A percentile compares a stretch with the other conserved stretches of the same genome.
Conservation (phyloP, 1,140 invertebrate species). For the Cydia splendana region DNA sequence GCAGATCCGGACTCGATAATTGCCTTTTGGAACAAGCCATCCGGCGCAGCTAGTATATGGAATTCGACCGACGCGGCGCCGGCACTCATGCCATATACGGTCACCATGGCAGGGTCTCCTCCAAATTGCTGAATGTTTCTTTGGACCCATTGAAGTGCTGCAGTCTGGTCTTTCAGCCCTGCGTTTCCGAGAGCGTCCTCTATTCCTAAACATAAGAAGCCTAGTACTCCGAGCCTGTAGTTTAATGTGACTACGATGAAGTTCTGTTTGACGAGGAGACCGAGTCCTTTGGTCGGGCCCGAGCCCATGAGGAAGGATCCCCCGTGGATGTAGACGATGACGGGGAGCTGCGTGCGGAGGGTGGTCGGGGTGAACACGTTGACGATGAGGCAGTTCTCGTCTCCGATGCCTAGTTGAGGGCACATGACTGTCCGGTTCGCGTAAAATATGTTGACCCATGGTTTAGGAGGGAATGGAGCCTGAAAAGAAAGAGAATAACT, state of each 20-base stretch:
- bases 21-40: conserved; percentile 81
- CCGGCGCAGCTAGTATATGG: conserved; percentile 52
- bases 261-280: conserved; percentile 74
- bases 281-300: conserved; percentile 66
- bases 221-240: conserved; percentile 77
- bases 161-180: conserved; percentile 79
- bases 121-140: conserved; percentile 79
- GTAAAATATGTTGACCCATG: conserved; percentile 73
- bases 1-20: conserved; percentile 83
- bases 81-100: conserved; percentile 69
- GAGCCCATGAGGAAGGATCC: conserved; percentile 81
- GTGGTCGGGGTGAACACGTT: conserved; percentile 85
- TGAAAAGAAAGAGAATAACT: conserved; percentile 43
- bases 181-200: conserved; percentile 64
- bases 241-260: conserved; percentile 78
- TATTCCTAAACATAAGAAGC: conserved; percentile 81
- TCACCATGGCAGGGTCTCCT: conserved; percentile 69
- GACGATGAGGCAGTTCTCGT: conserved; percentile 89
- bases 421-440: conserved; percentile 54
- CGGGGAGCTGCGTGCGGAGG: conserved; percentile 57
- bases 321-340: conserved; percentile 84
- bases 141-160: conserved; percentile 80
- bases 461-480: conserved; percentile 73
- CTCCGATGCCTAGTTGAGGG: conserved; percentile 48
- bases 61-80: conserved; percentile 63